Conservation (phyloP, 2,113 vertebrate genomes). For the Fukomys damarensis region DNA sequence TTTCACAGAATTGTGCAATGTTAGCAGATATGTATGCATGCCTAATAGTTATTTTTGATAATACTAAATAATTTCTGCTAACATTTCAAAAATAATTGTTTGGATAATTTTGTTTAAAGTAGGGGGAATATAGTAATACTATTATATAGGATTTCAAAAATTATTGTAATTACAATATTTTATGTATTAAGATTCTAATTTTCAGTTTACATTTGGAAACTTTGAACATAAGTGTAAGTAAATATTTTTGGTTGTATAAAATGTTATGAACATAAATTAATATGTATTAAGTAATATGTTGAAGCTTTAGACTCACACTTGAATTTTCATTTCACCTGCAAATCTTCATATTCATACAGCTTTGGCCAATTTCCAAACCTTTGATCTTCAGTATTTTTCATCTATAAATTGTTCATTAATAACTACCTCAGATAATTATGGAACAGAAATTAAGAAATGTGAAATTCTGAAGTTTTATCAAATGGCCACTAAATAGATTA, state of each 20-base stretch:
- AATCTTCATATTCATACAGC: background rate
- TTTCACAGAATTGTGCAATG: background rate
- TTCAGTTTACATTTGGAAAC: background rate
- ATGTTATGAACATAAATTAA: background rate
- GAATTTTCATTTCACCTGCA: background rate
- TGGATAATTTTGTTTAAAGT: background rate
- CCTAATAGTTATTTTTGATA: background rate
- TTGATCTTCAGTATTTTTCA: background rate
- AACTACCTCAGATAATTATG: background rate
- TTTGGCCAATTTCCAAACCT: background rate
- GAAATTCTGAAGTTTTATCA: background rate
- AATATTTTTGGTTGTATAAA: background rate
- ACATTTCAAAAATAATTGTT: background rate
- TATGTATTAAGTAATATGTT: background rate
- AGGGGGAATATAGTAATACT: background rate
- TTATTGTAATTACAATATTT: conserved; percentile 27
- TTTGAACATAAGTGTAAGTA: background rate
- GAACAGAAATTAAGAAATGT: background rate
- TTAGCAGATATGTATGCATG: background rate
- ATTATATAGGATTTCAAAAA: background rate
- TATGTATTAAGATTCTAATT: background rate
- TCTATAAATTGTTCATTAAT: background rate
- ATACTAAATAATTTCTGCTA: background rate
- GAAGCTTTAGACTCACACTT: background rate
- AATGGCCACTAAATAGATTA: background rate